Evolutionary conservation across 2,113 vertebrate species (phyloP), one percentile per base, ranked within the genome.

Genomic region (Alectura lathami): DNA sequence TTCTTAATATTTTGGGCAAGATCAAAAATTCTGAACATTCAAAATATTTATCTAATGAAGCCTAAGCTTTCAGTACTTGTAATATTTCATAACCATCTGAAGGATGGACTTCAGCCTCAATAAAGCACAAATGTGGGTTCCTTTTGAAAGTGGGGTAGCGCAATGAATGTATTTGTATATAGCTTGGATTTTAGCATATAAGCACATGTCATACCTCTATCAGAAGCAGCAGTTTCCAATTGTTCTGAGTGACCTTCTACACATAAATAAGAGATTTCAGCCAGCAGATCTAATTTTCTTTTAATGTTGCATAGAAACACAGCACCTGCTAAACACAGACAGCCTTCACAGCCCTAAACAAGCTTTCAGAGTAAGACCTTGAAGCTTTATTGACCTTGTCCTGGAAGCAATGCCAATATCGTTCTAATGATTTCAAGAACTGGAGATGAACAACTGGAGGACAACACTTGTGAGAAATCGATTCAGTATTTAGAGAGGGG

Each of bases 321-420:
- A 4, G n/a, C 43, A 34, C 4, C 1, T 3, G 15, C 9, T 69
- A 5, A 32, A n/a, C 30, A 36, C 27, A n/a, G 22, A 1, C 11
- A 67, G 3, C 24, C 9, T 63, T 38, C 77, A 47, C 38, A 64
- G 38, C 20, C 42, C 32, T 51, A 72, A 1, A 2, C 26, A 72
- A 42, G 13, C 26, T 78, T 62, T 36, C 20, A 32, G 56, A 81
- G 20, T 4, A 68, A 51, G 66, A 60, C 26, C 66, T 43, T 82
- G 60, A 82, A 76, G 34, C 47, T 84, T 72, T 75, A 64, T 63
- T 92, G 86, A 86, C 84, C 60, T 87, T 84, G 36, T 38, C n/a
- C 34, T 81, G 32, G n/a, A 89, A 84, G 23, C 38, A 94, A 24
- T 75, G 51, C 40, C 77, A 84, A 54, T 92, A 87, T 72, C 5